phyloP scores from a whole-genome alignment of 2,888 invertebrate genomes.

The Tetramorium bicarinatum region DNA sequence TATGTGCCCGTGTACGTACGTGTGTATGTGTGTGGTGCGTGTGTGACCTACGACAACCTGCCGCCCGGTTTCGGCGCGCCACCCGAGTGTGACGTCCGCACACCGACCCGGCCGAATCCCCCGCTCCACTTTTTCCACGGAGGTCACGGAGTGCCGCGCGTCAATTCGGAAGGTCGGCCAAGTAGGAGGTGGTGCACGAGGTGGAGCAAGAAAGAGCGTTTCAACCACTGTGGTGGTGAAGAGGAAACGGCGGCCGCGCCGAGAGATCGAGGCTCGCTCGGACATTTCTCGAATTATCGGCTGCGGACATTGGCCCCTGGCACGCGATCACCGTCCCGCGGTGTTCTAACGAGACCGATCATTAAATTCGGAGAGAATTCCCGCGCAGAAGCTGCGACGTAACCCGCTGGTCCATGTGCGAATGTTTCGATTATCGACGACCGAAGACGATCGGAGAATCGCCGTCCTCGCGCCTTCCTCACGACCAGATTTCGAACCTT shows the following conservation, averaged over 20 bases:
- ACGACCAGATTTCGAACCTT: background rate
- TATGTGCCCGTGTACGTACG: background rate
- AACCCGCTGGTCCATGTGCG: background rate
- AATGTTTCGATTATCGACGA: background rate
- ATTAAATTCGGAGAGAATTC: constrained; percentile 24
- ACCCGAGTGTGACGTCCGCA: constrained; percentile 52
- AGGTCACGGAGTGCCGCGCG: constrained; percentile 51
- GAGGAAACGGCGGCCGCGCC: constrained; percentile 2
- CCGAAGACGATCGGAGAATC: background rate
- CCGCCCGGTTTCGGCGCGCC: constrained; percentile 46
- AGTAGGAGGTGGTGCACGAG: constrained; percentile 30
- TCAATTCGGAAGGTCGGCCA: constrained; percentile 48
- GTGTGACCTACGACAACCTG: constrained; percentile 74
- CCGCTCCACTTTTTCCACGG: constrained; percentile 50
- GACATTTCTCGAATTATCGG: constrained; percentile 60
- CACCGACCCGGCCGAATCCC: constrained; percentile 53
- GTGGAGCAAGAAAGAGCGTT: background rate
- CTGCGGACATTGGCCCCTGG: constrained; percentile 61
- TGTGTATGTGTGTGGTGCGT: background rate
- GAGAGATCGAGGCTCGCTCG: constrained; percentile 47
- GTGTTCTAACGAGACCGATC: constrained; percentile 49
- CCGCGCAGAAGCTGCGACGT: constrained; percentile 3
- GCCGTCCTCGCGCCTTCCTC: background rate
- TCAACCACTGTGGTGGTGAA: background rate
- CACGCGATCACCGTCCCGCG: constrained; percentile 43